Conservation (phyloP, 1,140 invertebrate species). For the Ectropis grisescens region DNA sequence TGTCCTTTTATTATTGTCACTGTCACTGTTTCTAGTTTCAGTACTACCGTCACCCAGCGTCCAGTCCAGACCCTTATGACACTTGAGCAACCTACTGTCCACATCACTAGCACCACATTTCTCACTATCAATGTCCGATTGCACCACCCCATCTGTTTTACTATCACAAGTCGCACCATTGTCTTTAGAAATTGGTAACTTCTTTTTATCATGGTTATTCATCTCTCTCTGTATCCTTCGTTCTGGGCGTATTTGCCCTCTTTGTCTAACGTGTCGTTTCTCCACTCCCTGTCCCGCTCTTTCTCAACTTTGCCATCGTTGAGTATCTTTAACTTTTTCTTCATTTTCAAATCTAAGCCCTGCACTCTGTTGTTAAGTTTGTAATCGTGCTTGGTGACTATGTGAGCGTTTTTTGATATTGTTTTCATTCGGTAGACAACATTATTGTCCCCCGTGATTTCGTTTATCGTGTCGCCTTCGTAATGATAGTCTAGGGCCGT, state of each 20-base stretch:
- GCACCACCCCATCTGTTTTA: constrained; percentile 53
- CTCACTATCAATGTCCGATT: constrained; percentile 37
- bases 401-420: constrained; percentile 61
- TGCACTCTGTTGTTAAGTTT: constrained; percentile 52
- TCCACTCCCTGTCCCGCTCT: constrained; percentile 53
- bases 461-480: constrained; percentile 37
- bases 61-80: constrained; percentile 44
- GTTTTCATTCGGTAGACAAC: constrained; percentile 64
- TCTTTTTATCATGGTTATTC: constrained; percentile 52
- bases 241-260: constrained; percentile 64
- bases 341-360: constrained; percentile 45
- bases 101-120: constrained; percentile 48
- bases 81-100: constrained; percentile 46
- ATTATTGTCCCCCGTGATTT: constrained; percentile 45
- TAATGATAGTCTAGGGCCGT: constrained; percentile 53
- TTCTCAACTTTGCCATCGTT: constrained; percentile 39
- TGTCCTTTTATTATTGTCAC: constrained; percentile 54
- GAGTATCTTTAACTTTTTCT: constrained; percentile 53
- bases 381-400: constrained; percentile 60
- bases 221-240: constrained; percentile 63
- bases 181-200: constrained; percentile 44
- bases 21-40: constrained; percentile 20
- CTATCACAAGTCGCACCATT: constrained; percentile 52
- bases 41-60: constrained; percentile 39
- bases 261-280: constrained; percentile 50